phyloP scores from a whole-genome alignment of 1,140 invertebrate genomes.

The Belonocnema kinseyi region DNA sequence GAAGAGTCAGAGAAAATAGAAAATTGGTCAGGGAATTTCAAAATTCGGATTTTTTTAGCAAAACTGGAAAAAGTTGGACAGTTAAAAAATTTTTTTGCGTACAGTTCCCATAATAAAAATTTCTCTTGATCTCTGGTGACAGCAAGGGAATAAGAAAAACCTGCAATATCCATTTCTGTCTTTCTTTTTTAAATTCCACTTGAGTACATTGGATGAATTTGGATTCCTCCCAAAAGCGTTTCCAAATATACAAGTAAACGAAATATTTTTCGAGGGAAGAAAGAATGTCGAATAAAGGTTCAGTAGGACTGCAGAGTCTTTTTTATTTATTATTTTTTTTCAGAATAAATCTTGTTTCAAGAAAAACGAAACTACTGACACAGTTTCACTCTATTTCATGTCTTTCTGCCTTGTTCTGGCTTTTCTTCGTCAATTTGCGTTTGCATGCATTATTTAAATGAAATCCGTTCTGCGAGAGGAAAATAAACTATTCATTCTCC shows the following conservation, averaged over 20 bases:
- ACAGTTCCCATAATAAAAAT: no score
- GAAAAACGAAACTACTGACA: not conserved
- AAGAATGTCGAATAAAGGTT: conserved; percentile 4
- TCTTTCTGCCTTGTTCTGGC: not conserved
- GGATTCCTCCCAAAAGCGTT: conserved; percentile 36
- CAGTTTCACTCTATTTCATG: not conserved
- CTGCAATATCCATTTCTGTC: not conserved
- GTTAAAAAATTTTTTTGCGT: no score
- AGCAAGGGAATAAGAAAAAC: no score
- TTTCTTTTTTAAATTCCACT: not conserved
- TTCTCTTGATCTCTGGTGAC: no score
- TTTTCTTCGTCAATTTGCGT: not conserved
- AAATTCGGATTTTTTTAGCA: no score
- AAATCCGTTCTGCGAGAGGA: no score
- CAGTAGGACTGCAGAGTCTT: not conserved
- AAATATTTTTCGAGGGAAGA: conserved; percentile 38
- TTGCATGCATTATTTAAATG: no score
- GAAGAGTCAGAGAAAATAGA: no score
- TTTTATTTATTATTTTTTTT: not conserved
- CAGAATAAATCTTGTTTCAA: not conserved
- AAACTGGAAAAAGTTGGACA: no score
- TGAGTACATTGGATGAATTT: conserved; percentile 4
- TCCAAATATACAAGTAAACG: conserved; percentile 34
- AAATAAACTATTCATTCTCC: no score
- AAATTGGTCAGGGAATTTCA: no score